Conservation (phyloP, 2,888 invertebrate genomes). For the Melieria picta region DNA sequence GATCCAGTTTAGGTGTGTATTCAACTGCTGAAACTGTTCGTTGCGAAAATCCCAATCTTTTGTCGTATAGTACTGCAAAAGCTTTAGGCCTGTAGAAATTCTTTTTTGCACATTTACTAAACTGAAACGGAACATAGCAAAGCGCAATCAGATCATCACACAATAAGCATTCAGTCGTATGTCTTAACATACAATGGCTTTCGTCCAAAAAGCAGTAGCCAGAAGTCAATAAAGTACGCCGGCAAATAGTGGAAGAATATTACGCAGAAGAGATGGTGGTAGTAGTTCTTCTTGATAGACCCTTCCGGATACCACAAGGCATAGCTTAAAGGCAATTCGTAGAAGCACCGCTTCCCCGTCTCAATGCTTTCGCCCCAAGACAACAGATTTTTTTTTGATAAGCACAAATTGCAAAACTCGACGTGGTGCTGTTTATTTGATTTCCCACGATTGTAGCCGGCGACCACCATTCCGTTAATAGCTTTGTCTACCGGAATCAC, state of each 20-base stretch:
- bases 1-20: slow-evolving; percentile 67
- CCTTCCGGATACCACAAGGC: slow-evolving; percentile 85
- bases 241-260: slow-evolving; percentile 81
- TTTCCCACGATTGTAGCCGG: slow-evolving; percentile 74
- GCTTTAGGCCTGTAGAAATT: slow-evolving; percentile 70
- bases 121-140: slow-evolving; percentile 56
- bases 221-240: slow-evolving; percentile 79
- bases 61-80: slow-evolving; percentile 81
- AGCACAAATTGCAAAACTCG: slow-evolving; percentile 74
- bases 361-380: slow-evolving; percentile 87
- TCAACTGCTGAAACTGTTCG: slow-evolving; percentile 70
- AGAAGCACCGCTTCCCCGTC: slow-evolving; percentile 70
- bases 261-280: slow-evolving; percentile 73
- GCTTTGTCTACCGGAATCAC: slow-evolving; percentile 81
- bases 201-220: slow-evolving; percentile 74
- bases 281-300: slow-evolving; percentile 74
- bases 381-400: slow-evolving; percentile 79
- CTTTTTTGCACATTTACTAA: slow-evolving; percentile 72
- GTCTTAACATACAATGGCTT: slow-evolving; percentile 79
- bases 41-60: slow-evolving; percentile 82
- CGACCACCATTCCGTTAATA: slow-evolving; percentile 81
- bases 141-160: neutral
- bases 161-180: slow-evolving; percentile 1
- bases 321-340: slow-evolving; percentile 79
- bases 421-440: slow-evolving; percentile 49